These are phyloP conservation scores for Lates calcarifer DNA, from an alignment of 2,113 vertebrate species.

Conservation along the genomic window DNA sequence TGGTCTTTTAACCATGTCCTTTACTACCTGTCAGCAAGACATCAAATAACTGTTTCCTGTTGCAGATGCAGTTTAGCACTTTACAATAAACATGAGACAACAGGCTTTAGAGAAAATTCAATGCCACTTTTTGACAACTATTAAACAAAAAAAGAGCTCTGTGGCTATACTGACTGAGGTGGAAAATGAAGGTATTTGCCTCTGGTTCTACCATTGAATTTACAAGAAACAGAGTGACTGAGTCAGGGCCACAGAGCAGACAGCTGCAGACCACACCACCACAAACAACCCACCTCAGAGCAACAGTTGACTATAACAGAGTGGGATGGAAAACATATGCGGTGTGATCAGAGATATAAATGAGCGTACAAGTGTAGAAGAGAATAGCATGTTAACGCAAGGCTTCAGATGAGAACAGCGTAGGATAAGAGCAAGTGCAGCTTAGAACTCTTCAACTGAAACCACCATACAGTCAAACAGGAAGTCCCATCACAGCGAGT, in stretches of 20 bases:
- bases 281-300: background rate
- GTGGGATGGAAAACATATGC: background rate
- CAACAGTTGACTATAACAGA: background rate
- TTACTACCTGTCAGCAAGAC: too few relatives aligned
- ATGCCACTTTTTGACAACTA: background rate
- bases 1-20: background rate
- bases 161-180: background rate
- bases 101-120: too few relatives aligned
- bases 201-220: background rate
- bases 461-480: slow-evolving; percentile 8
- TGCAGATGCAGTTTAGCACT: background rate
- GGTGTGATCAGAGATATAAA: background rate
- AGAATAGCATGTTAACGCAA: background rate
- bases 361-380: background rate
- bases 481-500: slow-evolving; percentile 18
- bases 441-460: slow-evolving; percentile 7
- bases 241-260: too few relatives aligned
- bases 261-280: background rate
- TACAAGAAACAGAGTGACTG: background rate
- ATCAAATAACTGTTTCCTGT: background rate
- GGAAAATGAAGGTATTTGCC: background rate
- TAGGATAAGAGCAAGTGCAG: background rate
- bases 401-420: background rate
- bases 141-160: background rate
- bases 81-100: too few relatives aligned